phyloP scores from a whole-genome alignment of 2,113 vertebrate species.

The Dolichotis patagonum region DNA sequence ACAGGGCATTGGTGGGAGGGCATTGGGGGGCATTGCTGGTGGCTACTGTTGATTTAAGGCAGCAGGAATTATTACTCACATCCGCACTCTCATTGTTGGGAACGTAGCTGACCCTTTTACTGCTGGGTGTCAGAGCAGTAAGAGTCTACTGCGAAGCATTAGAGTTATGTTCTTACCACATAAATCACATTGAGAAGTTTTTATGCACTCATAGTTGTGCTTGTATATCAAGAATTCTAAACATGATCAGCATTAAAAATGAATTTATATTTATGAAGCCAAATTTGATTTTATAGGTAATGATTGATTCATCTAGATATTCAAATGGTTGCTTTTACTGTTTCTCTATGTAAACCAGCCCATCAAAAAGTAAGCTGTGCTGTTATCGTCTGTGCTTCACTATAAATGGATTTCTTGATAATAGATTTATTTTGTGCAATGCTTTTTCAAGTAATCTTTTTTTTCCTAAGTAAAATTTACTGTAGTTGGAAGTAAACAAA shows the following conservation, averaged over 20 bases:
- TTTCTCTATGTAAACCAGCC: conserved; percentile 23
- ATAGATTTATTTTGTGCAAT: conserved; percentile 25
- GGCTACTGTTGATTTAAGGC: background rate
- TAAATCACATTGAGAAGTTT: conserved; percentile 71
- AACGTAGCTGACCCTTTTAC: conserved; percentile 57
- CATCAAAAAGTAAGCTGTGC: background rate
- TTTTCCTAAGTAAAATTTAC: background rate
- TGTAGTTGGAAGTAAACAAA: conserved; percentile 49
- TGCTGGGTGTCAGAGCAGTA: background rate
- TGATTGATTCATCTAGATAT: conserved; percentile 57
- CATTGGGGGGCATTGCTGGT: background rate
- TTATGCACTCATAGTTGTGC: conserved; percentile 38
- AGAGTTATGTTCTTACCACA: conserved; percentile 14
- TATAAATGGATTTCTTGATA: conserved; percentile 17
- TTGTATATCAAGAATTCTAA: conserved; percentile 53
- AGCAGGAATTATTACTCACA: background rate
- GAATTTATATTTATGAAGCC: conserved; percentile 65
- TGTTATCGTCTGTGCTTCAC: background rate
- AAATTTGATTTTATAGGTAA: conserved; percentile 68
- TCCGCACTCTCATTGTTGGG: background rate
- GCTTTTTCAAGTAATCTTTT: conserved; percentile 18
- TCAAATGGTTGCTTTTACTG: conserved; percentile 63
- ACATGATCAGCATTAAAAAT: conserved; percentile 62
- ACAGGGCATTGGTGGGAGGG: background rate
- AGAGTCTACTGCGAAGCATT: background rate